Percentiles rank a stretch among this genome's conserved stretches.
These are phyloP conservation scores for Onchidella celtica DNA, from an alignment of 2,888 invertebrate species.

Conservation along the genomic window DNA sequence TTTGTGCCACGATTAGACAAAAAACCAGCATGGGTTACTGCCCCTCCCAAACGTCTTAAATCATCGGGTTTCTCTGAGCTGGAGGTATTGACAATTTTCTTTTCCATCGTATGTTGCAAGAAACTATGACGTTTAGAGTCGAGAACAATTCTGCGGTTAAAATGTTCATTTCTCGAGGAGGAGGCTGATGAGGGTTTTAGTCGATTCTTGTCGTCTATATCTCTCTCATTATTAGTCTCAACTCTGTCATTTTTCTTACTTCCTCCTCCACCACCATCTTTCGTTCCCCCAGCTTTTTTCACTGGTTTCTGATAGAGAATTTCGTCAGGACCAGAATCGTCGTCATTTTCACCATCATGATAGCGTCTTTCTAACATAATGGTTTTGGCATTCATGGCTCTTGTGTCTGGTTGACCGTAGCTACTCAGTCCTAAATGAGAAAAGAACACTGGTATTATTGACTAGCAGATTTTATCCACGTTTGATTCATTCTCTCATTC, in stretches of 20 bases:
- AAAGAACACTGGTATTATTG: too few species aligned
- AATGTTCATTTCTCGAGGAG: slow-evolving; percentile 21
- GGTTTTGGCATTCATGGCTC: slow-evolving; percentile 49
- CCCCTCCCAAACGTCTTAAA: background rate
- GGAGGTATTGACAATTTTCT: background rate
- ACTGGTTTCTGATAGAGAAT: background rate
- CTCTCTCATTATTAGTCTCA: background rate
- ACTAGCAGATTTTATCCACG: too few species aligned
- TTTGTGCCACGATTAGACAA: slow-evolving; percentile 8
- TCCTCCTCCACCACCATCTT: background rate
- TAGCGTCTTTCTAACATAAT: slow-evolving; percentile 27
- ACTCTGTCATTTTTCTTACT: background rate
- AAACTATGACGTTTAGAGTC: slow-evolving; percentile 36
- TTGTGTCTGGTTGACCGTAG: slow-evolving; percentile 51
- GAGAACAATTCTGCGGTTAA: slow-evolving; percentile 25
- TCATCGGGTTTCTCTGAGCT: background rate
- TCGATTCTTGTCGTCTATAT: background rate
- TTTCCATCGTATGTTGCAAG: slow-evolving; percentile 5
- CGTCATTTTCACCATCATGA: background rate
- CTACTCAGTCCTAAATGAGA: slow-evolving; percentile 38
- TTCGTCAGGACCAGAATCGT: background rate
- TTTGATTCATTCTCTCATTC: too few species aligned
- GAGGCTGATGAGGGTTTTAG: background rate
- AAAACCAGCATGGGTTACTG: slow-evolving; percentile 5
- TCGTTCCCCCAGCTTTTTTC: background rate